A percentile compares a stretch with the other conserved stretches of the same genome.
Evolutionary conservation across 2,797 vertebrate species (phyloP).

Genomic region (Chanos chanos): DNA sequence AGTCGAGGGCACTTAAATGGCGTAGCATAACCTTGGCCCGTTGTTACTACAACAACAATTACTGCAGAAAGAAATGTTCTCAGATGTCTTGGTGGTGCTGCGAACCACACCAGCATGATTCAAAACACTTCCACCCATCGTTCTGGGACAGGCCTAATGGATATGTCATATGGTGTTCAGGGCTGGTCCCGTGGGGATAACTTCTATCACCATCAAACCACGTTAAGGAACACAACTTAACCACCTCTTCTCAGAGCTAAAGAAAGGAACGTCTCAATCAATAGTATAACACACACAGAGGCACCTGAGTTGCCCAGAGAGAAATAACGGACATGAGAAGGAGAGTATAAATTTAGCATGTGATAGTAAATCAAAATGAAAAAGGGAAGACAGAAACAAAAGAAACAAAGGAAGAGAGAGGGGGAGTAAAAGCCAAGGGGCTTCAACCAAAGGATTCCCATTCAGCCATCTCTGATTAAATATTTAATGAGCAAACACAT

Average conservation of each 20-base stretch:
- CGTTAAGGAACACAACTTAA: too few relatives aligned
- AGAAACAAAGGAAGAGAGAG: neutral
- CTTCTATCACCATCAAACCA: too few relatives aligned
- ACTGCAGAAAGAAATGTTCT: neutral
- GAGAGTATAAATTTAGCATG: neutral
- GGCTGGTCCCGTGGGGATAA: too few relatives aligned
- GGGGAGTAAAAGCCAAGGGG: neutral
- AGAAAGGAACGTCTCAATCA: too few relatives aligned
- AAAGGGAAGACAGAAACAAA: neutral
- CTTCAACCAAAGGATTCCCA: slow-evolving; percentile 1
- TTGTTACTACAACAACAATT: neutral
- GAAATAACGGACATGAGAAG: neutral
- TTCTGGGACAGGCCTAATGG: neutral
- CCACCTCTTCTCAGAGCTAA: too few relatives aligned
- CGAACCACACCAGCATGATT: neutral
- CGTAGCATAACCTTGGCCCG: neutral
- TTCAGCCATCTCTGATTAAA: slow-evolving; percentile 34
- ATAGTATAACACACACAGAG: too few relatives aligned
- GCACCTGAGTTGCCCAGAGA: neutral
- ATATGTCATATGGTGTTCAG: neutral
- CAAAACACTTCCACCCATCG: neutral
- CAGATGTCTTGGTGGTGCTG: neutral
- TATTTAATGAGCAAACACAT: slow-evolving; percentile 49
- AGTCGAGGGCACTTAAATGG: neutral
- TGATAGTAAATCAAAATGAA: neutral